phyloP scores from a whole-genome alignment of 2,888 invertebrate species.

The Osedax frankpressi region DNA sequence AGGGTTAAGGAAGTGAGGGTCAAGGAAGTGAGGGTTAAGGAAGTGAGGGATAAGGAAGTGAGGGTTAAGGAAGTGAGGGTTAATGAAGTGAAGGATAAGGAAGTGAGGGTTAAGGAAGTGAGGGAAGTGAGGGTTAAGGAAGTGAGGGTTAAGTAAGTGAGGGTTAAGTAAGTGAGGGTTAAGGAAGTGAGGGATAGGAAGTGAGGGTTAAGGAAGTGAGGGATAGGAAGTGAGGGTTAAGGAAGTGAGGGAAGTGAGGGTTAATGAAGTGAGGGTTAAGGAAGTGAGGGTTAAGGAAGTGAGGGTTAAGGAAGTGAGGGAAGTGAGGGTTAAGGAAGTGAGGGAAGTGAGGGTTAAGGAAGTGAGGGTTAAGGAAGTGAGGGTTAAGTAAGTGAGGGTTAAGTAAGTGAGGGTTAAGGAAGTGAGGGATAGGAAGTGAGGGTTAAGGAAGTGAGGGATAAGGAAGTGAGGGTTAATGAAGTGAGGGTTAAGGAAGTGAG shows the following conservation, averaged over 20 bases:
- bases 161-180: background rate
- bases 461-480: slow-evolving; percentile 19
- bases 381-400: no score
- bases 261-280: slow-evolving; percentile 83
- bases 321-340: no score
- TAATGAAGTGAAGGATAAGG: slow-evolving; percentile 51
- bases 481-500: no score
- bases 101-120: slow-evolving; percentile 34
- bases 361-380: slow-evolving; percentile 16
- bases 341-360: no score
- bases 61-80: slow-evolving; percentile 76
- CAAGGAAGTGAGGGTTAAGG: slow-evolving; percentile 20
- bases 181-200: no score
- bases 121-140: background rate
- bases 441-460: no score
- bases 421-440: background rate
- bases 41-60: no score
- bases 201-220: no score
- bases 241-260: no score
- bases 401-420: no score
- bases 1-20: no score
- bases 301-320: slow-evolving; percentile 31
- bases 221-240: background rate
- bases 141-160: no score
- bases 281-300: slow-evolving; percentile 39